phyloP scores from a whole-genome alignment of 2,797 vertebrate genomes.

The Halcyon leucocephala region DNA sequence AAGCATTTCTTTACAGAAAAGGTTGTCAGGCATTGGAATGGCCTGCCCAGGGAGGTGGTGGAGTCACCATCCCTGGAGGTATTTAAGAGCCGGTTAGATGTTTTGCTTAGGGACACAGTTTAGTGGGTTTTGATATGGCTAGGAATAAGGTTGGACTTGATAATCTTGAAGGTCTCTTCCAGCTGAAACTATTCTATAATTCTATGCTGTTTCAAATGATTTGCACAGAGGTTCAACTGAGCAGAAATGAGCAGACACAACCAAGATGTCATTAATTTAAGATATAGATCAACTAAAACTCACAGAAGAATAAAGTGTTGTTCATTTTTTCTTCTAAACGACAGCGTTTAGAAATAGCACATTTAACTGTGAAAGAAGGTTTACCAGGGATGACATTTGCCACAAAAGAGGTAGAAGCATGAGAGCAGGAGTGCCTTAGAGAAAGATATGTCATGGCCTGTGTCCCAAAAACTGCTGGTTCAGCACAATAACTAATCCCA shows the following conservation, averaged over 20 bases:
- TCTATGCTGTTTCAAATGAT: not conserved
- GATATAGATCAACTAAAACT: not conserved
- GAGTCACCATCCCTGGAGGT: too few relatives aligned
- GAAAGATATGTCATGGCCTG: not conserved
- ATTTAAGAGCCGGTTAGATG: too few relatives aligned
- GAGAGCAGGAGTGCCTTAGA: not conserved
- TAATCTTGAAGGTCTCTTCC: too few relatives aligned
- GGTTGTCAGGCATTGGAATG: too few relatives aligned
- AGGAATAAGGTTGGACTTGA: too few relatives aligned
- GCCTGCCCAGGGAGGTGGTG: too few relatives aligned
- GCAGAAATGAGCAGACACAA: not conserved
- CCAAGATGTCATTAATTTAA: not conserved
- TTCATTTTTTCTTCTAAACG: not conserved
- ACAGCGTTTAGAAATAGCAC: not conserved
- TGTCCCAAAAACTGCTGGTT: not conserved
- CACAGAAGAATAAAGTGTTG: not conserved
- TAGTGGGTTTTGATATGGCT: too few relatives aligned
- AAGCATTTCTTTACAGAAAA: too few relatives aligned
- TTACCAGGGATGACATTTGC: not conserved
- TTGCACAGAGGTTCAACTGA: not conserved
- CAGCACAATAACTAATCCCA: not conserved
- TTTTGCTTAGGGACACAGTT: too few relatives aligned
- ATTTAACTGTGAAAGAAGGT: not conserved
- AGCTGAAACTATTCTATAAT: too few relatives aligned
- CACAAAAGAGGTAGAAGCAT: not conserved